These are phyloP conservation scores for Holothuria scabra DNA, from an alignment of 53 echinoderm and acorn worm genomes.

Conservation along the genomic window DNA sequence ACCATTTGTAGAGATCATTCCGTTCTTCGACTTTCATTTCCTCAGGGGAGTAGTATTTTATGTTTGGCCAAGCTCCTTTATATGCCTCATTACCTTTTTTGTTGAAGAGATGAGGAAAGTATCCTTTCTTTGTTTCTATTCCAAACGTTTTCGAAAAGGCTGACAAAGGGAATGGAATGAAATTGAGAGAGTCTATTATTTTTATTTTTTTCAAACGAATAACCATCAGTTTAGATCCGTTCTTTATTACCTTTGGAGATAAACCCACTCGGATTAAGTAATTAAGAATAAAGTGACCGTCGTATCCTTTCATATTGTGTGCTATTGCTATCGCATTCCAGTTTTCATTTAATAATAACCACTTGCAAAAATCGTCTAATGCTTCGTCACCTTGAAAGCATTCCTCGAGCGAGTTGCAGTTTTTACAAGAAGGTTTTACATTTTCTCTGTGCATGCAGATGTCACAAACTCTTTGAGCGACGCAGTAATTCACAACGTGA, in stretches of 20 bases:
- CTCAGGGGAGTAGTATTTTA: neutral
- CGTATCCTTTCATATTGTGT: constrained; percentile 57
- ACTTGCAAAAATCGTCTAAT: constrained; percentile 42
- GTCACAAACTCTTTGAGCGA: constrained; percentile 41
- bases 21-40: constrained; percentile 11
- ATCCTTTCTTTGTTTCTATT: constrained; percentile 39
- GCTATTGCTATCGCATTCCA: constrained; percentile 12
- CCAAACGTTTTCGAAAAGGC: constrained; percentile 22
- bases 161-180: constrained; percentile 46
- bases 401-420: neutral
- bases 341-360: constrained; percentile 18
- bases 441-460: neutral
- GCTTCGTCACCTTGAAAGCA: constrained; percentile 37
- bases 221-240: constrained; percentile 48
- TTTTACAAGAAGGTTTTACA: neutral
- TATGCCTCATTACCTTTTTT: constrained; percentile 24
- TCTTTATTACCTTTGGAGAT: constrained; percentile 27
- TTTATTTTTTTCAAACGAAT: neutral
- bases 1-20: constrained; percentile 26
- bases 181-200: constrained; percentile 52
- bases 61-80: constrained; percentile 5
- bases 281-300: constrained; percentile 42
- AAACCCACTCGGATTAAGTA: constrained; percentile 13
- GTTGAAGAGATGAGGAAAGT: constrained; percentile 50
- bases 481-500: constrained; percentile 44